Conservation (phyloP, 1,140 invertebrate species). For the Halesus radiatus region DNA sequence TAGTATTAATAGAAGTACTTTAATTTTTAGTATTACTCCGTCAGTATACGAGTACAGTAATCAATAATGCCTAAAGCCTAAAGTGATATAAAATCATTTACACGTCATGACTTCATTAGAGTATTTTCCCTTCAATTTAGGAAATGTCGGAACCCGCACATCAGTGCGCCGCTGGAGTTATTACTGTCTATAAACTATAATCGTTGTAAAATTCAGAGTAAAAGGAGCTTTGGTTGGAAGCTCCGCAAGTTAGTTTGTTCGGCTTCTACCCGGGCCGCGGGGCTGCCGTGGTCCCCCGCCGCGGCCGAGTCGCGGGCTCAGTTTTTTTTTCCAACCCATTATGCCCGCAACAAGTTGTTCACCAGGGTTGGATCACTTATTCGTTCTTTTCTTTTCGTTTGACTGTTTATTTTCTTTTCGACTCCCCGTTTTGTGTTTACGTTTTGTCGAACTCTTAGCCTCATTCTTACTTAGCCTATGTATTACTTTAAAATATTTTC, state of each 20-base stretch:
- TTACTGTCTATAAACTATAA: not conserved
- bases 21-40: too few species aligned
- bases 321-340: constrained; percentile 30
- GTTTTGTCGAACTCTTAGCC: not conserved
- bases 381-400: too few species aligned
- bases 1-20: too few species aligned
- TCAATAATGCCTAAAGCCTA: too few species aligned
- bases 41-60: too few species aligned
- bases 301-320: not conserved
- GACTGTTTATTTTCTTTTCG: constrained; percentile 3
- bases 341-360: constrained; percentile 44
- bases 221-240: constrained; percentile 9
- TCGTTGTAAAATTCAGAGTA: not conserved
- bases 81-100: too few species aligned
- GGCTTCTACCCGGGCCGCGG: not conserved
- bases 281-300: not conserved
- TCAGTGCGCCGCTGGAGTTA: not conserved
- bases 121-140: too few species aligned
- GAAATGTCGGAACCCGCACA: too few species aligned
- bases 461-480: too few species aligned
- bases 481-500: too few species aligned
- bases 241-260: constrained; percentile 7
- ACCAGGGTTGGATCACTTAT: not conserved
- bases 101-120: too few species aligned
- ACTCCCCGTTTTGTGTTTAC: constrained; percentile 6